These are phyloP conservation scores for Archivesica marissinica DNA, from an alignment of 1,140 invertebrate species.

Conservation along the genomic window DNA sequence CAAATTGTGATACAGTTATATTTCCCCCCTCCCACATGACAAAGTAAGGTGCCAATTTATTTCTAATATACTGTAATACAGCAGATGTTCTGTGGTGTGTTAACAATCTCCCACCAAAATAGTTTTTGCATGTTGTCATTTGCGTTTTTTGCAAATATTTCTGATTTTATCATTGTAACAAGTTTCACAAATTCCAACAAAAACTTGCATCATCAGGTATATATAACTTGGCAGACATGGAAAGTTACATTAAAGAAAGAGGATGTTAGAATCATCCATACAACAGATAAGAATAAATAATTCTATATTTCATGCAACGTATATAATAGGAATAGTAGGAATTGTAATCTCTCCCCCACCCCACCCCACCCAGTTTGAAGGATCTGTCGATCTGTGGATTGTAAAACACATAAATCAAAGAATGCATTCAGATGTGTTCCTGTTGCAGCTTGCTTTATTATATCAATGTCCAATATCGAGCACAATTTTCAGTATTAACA, in stretches of 20 bases:
- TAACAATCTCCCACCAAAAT: not conserved
- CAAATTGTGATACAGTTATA: too few relatives aligned
- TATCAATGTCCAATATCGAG: too few relatives aligned
- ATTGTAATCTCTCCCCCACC: not conserved
- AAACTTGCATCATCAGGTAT: not conserved
- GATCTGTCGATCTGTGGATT: not conserved
- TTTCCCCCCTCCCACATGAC: too few relatives aligned
- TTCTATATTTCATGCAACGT: slow-evolving; percentile 22
- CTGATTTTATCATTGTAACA: not conserved
- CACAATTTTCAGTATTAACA: too few relatives aligned
- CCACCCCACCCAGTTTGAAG: slow-evolving; percentile 12
- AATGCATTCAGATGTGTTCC: slow-evolving; percentile 9
- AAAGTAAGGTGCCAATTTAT: too few relatives aligned
- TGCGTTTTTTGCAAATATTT: not conserved
- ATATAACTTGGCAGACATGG: not conserved
- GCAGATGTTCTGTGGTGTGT: not conserved
- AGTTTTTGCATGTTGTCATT: not conserved
- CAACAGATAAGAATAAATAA: slow-evolving; percentile 6
- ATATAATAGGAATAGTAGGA: slow-evolving; percentile 22
- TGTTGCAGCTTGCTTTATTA: not conserved
- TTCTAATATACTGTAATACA: too few relatives aligned
- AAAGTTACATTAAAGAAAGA: not conserved
- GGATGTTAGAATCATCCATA: not conserved
- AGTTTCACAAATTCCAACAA: slow-evolving; percentile 8
- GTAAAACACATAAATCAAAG: not conserved